Evolutionary conservation across 2,888 invertebrate species (phyloP).

Genomic region (Ophraella communa): DNA sequence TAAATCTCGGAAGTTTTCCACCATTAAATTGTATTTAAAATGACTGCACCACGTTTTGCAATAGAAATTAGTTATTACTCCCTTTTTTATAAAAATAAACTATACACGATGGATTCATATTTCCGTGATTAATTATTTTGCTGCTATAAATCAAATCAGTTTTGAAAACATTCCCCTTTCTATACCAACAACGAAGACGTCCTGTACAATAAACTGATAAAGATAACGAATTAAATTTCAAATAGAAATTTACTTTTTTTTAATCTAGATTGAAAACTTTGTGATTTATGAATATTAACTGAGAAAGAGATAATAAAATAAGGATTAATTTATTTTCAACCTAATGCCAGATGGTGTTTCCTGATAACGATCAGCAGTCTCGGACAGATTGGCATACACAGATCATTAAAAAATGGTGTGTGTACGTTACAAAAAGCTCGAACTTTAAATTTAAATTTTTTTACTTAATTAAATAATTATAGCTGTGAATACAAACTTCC

Average conservation of each 20-base stretch:
- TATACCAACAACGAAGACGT: background rate
- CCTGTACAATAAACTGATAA: conserved; percentile 29
- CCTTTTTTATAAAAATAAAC: too few species aligned
- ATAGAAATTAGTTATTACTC: too few species aligned
- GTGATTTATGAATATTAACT: conserved; percentile 35
- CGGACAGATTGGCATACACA: background rate
- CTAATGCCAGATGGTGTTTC: conserved; percentile 12
- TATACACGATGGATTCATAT: too few species aligned
- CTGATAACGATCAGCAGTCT: background rate
- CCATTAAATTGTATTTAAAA: too few species aligned
- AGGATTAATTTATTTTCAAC: conserved; percentile 8
- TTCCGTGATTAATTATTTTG: too few species aligned
- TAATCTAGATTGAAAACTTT: conserved; percentile 29
- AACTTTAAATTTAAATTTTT: too few species aligned
- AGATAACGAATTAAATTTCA: conserved; percentile 44
- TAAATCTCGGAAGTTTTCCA: too few species aligned
- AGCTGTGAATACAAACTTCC: background rate
- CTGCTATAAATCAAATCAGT: too few species aligned
- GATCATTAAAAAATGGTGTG: background rate
- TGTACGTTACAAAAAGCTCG: too few species aligned
- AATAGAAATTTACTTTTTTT: conserved; percentile 33
- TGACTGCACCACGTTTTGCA: too few species aligned
- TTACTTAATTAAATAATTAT: background rate
- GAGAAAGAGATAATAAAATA: conserved; percentile 31
- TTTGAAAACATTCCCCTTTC: too few species aligned